Base-by-base conservation (phyloP, 2,113 vertebrate species). In the Megaceryle maxima region DNA sequence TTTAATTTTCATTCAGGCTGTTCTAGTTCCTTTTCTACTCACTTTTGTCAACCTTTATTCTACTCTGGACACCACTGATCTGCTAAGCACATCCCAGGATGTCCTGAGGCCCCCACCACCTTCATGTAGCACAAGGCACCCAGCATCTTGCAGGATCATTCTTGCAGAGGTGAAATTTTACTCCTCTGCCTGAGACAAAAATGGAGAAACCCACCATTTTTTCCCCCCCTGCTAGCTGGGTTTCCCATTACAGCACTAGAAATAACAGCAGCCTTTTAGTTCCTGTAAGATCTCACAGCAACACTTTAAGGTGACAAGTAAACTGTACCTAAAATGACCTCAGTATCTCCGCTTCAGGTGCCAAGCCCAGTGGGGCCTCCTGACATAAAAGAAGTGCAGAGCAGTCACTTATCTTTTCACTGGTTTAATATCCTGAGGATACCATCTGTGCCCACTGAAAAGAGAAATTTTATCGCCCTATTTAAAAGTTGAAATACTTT, bases 151-250 rank as follows among this genome's bases (percentile, higher is more conserved):
- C 39, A 70, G 29, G 74, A 11, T 56, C 17, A 2, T 39, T 76
- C 70, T 29, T 39, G 43, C 60, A 59, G 72, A 72, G 31, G 17
- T 50, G 41, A 60, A 51, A 53, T 74, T 78, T 89, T 67, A 51
- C 13, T 67, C 46, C 35, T 31, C 24, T 81, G 51, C 33, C 56
- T n/a, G 21, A 55, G 53, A 72, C 29, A 76, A 68, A 62, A 37
- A 2, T 1, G 0, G 26, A 57, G 76, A 77, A 17, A 57, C 2
- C 0, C 1, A 9, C 26, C 41, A 9, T 4, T 10, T 64, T 83
- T 74, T 2, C 37, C 31, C 35, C 53, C n/a, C 43, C 64, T 37
- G 6, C 24, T 16, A 50, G 17, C 4, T 77, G 44, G 8, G 44
- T 67, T 13, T 51, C 43, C 70, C 69, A 73, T n/a, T 82, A 16